Percentiles rank a stretch among this genome's conserved stretches.
Evolutionary conservation across 1,140 invertebrate genomes (phyloP).

Genomic region (Drosophila punjabiensis): DNA sequence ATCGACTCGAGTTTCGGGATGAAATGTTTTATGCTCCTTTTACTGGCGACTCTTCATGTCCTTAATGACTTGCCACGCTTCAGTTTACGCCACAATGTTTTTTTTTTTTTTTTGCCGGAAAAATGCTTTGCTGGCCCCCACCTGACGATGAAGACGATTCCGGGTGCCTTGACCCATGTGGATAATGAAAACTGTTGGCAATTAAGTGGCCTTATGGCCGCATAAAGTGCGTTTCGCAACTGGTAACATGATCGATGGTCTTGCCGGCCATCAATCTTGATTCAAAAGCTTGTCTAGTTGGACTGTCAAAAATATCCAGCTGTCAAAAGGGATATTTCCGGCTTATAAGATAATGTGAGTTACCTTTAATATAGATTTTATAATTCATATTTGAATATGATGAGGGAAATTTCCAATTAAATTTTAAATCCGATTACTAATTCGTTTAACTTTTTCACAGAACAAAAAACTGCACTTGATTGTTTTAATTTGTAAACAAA

Average conservation of each 20-base stretch:
- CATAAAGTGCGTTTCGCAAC: slow-evolving; percentile 23
- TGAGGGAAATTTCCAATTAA: not conserved
- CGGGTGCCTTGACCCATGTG: slow-evolving; percentile 24
- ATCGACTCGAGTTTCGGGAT: slow-evolving; percentile 57
- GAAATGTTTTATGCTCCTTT: slow-evolving; percentile 76
- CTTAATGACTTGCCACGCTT: slow-evolving; percentile 67
- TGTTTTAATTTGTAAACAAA: slow-evolving; percentile 3
- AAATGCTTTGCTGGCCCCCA: slow-evolving; percentile 18
- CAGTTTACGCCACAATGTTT: slow-evolving; percentile 58
- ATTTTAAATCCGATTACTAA: not conserved
- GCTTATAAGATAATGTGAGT: not conserved
- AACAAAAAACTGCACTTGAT: not conserved
- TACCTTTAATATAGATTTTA: not conserved
- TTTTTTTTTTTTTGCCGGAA: not conserved
- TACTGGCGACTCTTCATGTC: slow-evolving; percentile 45
- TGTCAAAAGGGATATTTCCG: not conserved
- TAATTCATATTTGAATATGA: not conserved
- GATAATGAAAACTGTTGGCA: slow-evolving; percentile 35
- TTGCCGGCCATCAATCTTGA: slow-evolving; percentile 17
- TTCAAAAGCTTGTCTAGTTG: slow-evolving; percentile 6
- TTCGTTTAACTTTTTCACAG: not conserved
- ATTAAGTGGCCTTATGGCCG: slow-evolving; percentile 42
- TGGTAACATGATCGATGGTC: slow-evolving; percentile 40
- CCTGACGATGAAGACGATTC: slow-evolving; percentile 23
- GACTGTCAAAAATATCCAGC: slow-evolving; percentile 1